Base-by-base conservation (phyloP, 2,888 invertebrate species). In the Dastarcus helophoroides region DNA sequence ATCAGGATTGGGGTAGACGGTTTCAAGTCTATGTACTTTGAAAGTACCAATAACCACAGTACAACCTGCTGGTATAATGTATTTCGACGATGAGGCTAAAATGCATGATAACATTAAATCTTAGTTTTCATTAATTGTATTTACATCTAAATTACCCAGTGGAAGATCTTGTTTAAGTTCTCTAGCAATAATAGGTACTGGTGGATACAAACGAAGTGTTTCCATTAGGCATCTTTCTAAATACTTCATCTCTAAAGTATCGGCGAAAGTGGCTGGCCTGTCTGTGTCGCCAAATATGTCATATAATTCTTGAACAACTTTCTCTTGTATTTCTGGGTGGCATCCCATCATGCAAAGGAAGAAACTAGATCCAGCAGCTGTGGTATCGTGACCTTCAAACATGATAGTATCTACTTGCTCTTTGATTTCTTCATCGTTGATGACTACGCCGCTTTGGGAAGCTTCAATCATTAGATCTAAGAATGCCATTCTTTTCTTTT, bases 331-430 rank as follows among this genome's bases (percentile, higher is more conserved):
- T 7, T 84, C 69, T 22, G 79, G 80, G 51, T 90, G 75, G 23
- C 79, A 69, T 3, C 85, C 90, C 52, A 91, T 72, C 49, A 89
- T 67, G 43, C 82, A 82, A 4, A 89, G 65, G 36, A 83, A 79
- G 69, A 90, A 93, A 54, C 83, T 85, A 40, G 88, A 82, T 2
- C 83, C 89, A 16, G 90, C 83, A 6, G 84, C 79, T 1, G 83
- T 85, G 4, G 84, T 85, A 50, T 84, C 84, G 55, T 84, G 84
- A 2, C 83, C 83, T 73, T 91, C 81, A 54, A 85, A 85, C 85
- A 86, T 86, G 33, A 86, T 85, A 0, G 84, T 85, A 48, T 84
- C 81, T 1, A 84, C 84, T 66, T 86, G 83, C 55, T 86, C 83
- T 57, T 82, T 83, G 39, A 86, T 83, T 62, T 86, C 84, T 41